phyloP scores from a whole-genome alignment of 2,888 invertebrate genomes.

The Melieria crassipennis region DNA sequence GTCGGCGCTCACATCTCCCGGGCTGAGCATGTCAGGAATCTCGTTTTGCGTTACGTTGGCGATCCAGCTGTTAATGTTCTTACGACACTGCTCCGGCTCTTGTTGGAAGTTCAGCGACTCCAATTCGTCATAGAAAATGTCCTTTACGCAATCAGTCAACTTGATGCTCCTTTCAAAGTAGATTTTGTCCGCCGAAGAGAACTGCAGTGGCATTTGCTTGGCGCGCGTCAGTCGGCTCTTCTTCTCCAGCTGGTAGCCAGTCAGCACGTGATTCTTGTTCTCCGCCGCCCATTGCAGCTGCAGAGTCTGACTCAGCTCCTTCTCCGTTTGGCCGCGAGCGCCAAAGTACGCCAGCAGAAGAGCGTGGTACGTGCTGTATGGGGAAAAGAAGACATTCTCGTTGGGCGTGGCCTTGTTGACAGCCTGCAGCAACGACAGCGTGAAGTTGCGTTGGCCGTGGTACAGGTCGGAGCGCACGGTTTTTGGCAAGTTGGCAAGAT shows the following conservation, averaged over 20 bases:
- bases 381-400: conserved; percentile 88
- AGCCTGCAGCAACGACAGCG: conserved; percentile 75
- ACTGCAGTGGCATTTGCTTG: conserved; percentile 74
- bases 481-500: conserved; percentile 36
- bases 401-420: conserved; percentile 73
- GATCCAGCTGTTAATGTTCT: conserved; percentile 81
- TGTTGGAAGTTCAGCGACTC: conserved; percentile 73
- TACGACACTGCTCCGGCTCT: conserved; percentile 70
- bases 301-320: conserved; percentile 53
- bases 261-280: conserved; percentile 77
- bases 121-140: conserved; percentile 74
- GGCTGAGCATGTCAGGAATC: conserved; percentile 77
- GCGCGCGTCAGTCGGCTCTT: conserved; percentile 68
- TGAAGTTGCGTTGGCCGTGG: conserved; percentile 74
- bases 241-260: conserved; percentile 79
- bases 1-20: conserved; percentile 70
- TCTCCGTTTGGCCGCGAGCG: conserved; percentile 77
- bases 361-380: conserved; percentile 86
- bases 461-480: conserved; percentile 64
- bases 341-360: conserved; percentile 82
- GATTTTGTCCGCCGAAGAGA: conserved; percentile 80
- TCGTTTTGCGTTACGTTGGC: conserved; percentile 78
- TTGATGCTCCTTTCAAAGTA: conserved; percentile 70
- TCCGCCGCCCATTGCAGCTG: conserved; percentile 58
- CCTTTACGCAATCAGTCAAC: conserved; percentile 72